Conservation (phyloP, 2,888 invertebrate species). For the Raillietiella orientalis region DNA sequence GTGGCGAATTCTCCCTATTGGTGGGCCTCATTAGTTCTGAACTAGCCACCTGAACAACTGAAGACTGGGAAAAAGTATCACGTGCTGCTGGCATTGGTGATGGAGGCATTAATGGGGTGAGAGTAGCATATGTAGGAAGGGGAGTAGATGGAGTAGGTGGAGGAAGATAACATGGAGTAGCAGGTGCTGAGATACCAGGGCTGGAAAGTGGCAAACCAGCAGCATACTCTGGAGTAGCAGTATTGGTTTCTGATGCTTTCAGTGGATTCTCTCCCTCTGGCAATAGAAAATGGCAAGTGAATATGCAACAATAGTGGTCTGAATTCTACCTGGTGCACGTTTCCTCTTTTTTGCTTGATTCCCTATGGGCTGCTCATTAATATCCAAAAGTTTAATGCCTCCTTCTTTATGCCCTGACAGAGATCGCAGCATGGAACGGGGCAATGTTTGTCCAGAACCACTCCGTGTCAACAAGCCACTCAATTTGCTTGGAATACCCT, state of each 20-base stretch:
- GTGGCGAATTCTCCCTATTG: too few species aligned
- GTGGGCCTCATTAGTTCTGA: too few species aligned
- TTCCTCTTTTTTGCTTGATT: constrained; percentile 46
- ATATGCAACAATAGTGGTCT: neutral
- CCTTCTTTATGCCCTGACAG: constrained; percentile 43
- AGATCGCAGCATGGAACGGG: constrained; percentile 18
- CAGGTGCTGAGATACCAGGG: constrained; percentile 13
- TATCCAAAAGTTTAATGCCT: constrained; percentile 75
- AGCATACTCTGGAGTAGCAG: constrained; percentile 44
- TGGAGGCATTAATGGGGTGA: constrained; percentile 10
- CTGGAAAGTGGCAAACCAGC: constrained; percentile 32
- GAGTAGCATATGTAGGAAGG: neutral
- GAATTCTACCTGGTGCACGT: constrained; percentile 34
- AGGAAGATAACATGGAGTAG: neutral
- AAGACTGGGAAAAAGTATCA: neutral
- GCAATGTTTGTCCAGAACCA: constrained; percentile 4
- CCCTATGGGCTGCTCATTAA: constrained; percentile 64
- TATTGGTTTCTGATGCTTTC: constrained; percentile 7
- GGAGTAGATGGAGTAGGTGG: neutral
- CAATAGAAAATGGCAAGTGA: constrained; percentile 7
- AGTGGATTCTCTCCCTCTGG: constrained; percentile 12
- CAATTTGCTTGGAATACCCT: constrained; percentile 50
- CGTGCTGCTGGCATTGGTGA: constrained; percentile 10
- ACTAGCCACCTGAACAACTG: neutral
- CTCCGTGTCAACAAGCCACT: constrained; percentile 1